Conservation (phyloP, 2,888 invertebrate genomes). For the Zaprionus obscuricornis region DNA sequence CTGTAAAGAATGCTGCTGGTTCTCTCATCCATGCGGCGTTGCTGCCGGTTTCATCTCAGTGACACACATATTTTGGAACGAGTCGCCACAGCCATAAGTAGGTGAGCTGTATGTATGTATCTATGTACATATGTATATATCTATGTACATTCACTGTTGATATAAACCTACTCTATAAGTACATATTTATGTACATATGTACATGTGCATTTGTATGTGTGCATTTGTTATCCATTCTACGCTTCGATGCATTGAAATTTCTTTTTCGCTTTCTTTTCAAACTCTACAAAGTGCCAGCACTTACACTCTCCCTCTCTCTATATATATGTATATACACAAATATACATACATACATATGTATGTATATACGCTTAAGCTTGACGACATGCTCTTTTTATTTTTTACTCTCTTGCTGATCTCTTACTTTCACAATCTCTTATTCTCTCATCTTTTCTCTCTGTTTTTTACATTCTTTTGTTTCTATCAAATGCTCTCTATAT, state of each 20-base stretch:
- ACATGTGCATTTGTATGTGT: conserved; percentile 14
- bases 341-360: conserved; percentile 21
- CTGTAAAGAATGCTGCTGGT: conserved; percentile 58
- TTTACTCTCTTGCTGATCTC: background rate
- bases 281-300: conserved; percentile 41
- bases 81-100: conserved; percentile 51
- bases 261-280: conserved; percentile 76
- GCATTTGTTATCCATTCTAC: conserved; percentile 62
- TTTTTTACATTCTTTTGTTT: background rate
- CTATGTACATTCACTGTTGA: conserved; percentile 5
- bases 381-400: conserved; percentile 4
- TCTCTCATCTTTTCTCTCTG: background rate
- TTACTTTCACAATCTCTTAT: conserved; percentile 5
- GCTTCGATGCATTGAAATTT: conserved; percentile 74
- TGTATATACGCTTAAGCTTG: background rate
- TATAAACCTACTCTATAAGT: background rate
- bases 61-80: conserved; percentile 61
- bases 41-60: conserved; percentile 55
- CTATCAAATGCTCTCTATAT: background rate
- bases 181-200: background rate
- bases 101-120: conserved; percentile 43
- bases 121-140: background rate
- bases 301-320: conserved; percentile 32
- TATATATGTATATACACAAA: conserved; percentile 21
- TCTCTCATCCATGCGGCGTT: conserved; percentile 44